Conservation (phyloP, 2,797 vertebrate species). For the Arctocebus calabarensis region DNA sequence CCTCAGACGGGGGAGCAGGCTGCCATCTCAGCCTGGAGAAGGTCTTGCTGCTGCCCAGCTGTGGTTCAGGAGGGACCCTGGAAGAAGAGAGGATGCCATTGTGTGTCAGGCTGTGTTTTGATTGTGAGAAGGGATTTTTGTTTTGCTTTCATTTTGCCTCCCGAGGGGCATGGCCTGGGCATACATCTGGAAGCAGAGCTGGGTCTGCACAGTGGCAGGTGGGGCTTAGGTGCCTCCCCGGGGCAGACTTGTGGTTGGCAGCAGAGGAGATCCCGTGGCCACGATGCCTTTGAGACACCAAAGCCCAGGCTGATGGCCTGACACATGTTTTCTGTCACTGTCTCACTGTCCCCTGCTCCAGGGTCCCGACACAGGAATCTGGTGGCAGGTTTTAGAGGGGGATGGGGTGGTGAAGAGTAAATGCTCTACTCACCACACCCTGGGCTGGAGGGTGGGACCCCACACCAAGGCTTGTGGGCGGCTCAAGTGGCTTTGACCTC, state of each 20-base stretch:
- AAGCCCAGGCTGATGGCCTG: background rate
- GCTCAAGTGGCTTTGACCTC: background rate
- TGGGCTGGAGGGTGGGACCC: too few relatives aligned
- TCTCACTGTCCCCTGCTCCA: background rate
- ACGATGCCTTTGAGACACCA: background rate
- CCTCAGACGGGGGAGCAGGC: background rate
- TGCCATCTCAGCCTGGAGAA: background rate
- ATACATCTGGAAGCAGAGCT: background rate
- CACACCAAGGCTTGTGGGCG: accelerated
- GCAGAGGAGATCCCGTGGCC: background rate
- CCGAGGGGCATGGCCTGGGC: background rate
- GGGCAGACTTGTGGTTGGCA: background rate
- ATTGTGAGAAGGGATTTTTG: background rate
- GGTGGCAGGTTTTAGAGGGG: background rate
- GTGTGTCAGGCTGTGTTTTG: background rate
- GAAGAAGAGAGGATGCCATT: background rate
- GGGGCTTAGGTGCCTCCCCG: background rate
- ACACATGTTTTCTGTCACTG: background rate
- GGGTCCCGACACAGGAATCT: background rate
- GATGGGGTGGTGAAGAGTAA: accelerated
- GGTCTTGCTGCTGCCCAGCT: background rate
- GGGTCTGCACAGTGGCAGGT: background rate
- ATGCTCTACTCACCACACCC: background rate
- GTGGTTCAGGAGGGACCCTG: background rate
- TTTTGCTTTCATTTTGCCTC: background rate